Evolutionary conservation across 64 coral and sea anemone genomes (phyloP).

Genomic region (Pocillopora damicornis): DNA sequence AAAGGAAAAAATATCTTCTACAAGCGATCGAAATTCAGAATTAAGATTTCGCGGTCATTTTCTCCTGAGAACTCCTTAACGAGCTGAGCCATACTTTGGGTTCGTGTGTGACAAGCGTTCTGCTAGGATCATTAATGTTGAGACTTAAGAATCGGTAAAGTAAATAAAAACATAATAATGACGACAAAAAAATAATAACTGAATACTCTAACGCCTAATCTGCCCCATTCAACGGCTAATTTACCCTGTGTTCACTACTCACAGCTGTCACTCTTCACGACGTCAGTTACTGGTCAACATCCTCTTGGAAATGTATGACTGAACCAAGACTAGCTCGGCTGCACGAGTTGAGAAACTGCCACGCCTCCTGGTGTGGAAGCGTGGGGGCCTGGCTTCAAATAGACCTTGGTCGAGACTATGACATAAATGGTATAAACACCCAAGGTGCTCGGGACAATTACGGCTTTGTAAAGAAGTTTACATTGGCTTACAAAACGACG

Average conservation of each 20-base stretch:
- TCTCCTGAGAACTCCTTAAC: too few relatives aligned
- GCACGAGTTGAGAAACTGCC: background rate
- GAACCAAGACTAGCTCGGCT: background rate
- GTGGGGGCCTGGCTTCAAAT: conserved; percentile 15
- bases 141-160: too few relatives aligned
- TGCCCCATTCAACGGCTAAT: too few relatives aligned
- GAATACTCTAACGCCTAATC: background rate
- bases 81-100: too few relatives aligned
- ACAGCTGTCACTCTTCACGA: background rate
- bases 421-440: background rate
- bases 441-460: conserved; percentile 10
- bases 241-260: background rate
- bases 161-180: too few relatives aligned
- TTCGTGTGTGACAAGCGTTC: too few relatives aligned
- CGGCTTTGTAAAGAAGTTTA: conserved; percentile 3
- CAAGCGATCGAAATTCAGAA: too few relatives aligned
- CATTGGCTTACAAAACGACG: background rate
- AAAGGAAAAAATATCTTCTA: too few relatives aligned
- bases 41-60: too few relatives aligned
- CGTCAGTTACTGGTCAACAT: conserved; percentile 2
- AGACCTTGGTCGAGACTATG: background rate
- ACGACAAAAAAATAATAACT: background rate
- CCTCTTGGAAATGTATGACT: conserved; percentile 17
- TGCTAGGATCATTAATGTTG: too few relatives aligned
- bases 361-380: conserved; percentile 3